These are phyloP conservation scores for Esperia sulphurella DNA, from an alignment of 2,888 invertebrate species.

Conservation along the genomic window DNA sequence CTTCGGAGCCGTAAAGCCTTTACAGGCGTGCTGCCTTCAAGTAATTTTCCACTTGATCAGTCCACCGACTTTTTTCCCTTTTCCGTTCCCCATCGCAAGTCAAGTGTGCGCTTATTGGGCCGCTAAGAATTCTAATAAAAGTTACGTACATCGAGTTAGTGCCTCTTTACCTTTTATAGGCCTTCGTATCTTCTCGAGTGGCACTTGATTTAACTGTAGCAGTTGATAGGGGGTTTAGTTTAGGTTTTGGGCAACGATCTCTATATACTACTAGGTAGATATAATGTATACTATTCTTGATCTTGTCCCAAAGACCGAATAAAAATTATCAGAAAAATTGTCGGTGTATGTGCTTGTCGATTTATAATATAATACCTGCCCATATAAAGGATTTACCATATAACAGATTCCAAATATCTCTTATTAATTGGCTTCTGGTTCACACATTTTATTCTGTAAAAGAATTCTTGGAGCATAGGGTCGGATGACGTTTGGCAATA, in stretches of 20 bases:
- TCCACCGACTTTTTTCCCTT: conserved; percentile 43
- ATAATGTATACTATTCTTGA: too few species aligned
- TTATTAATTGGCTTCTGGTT: too few species aligned
- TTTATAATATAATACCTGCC: too few species aligned
- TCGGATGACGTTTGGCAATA: too few species aligned
- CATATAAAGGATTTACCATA: too few species aligned
- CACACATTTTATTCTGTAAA: too few species aligned
- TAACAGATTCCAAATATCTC: too few species aligned
- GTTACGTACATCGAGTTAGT: conserved; percentile 49
- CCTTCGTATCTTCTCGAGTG: conserved; percentile 13
- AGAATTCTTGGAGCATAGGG: too few species aligned
- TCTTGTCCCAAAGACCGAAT: too few species aligned
- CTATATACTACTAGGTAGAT: too few species aligned
- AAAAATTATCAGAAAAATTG: too few species aligned
- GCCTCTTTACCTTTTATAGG: conserved; percentile 34
- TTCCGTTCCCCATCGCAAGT: conserved; percentile 41
- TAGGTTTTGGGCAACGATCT: not conserved
- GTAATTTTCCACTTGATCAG: conserved; percentile 70
- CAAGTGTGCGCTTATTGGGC: conserved; percentile 58
- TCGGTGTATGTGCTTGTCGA: too few species aligned
- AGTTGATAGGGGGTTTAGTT: conserved; percentile 15
- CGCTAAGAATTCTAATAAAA: conserved; percentile 67
- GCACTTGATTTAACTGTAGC: conserved; percentile 45
- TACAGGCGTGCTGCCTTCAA: conserved; percentile 43
- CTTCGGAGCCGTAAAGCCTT: conserved; percentile 23